These are phyloP conservation scores for Drosophila teissieri DNA, from an alignment of 1,140 invertebrate species.

Conservation along the genomic window DNA sequence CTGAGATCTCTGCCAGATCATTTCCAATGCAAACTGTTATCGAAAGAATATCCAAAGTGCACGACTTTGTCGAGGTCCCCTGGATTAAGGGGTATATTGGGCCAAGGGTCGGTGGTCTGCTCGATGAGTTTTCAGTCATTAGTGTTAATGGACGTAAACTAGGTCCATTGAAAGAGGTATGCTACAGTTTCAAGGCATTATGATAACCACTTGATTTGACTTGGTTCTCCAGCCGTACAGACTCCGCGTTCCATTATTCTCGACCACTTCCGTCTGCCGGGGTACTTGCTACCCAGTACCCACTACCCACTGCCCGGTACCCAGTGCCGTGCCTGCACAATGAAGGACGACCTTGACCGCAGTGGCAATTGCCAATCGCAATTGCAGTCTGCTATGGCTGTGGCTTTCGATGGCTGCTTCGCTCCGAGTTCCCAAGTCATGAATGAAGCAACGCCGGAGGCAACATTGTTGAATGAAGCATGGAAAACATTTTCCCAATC, in stretches of 20 bases:
- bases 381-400: constrained; percentile 10
- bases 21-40: constrained; percentile 50
- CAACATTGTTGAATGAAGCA: constrained; percentile 73
- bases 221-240: not conserved
- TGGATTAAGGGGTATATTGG: constrained; percentile 17
- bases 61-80: constrained; percentile 43
- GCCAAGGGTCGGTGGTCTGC: not conserved
- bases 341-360: constrained; percentile 71
- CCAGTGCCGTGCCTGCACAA: constrained; percentile 4
- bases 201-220: not conserved
- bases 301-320: not conserved
- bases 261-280: constrained; percentile 14
- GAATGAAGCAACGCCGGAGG: constrained; percentile 52
- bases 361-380: constrained; percentile 44
- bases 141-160: not conserved
- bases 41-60: constrained; percentile 57
- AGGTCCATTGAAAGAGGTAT: not conserved
- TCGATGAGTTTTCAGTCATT: not conserved
- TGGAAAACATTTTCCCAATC: constrained; percentile 52
- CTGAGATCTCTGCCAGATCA: constrained; percentile 47
- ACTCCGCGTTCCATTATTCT: not conserved
- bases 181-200: too few species aligned
- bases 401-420: not conserved
- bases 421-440: constrained; percentile 25
- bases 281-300: not conserved